phyloP scores from a whole-genome alignment of 2,113 vertebrate species.

The Ptychochromis oligacanthus region DNA sequence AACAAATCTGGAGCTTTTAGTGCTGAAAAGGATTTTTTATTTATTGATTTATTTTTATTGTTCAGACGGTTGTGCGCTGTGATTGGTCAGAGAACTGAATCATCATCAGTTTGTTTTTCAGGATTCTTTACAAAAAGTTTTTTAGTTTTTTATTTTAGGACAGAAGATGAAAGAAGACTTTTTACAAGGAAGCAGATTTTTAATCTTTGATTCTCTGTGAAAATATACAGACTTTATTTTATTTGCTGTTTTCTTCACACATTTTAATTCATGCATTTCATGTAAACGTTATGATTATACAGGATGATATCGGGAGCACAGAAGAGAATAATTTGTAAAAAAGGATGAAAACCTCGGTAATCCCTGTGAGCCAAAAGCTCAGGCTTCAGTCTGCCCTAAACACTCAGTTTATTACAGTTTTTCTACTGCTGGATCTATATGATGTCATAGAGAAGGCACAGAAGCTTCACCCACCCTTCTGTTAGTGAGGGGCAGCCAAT shows the following conservation, averaged over 20 bases:
- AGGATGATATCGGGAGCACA: not conserved
- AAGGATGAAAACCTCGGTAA: accelerated
- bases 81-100: not conserved
- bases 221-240: no score
- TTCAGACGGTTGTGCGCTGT: not conserved
- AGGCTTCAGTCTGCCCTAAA: not conserved
- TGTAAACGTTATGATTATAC: not conserved
- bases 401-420: not conserved
- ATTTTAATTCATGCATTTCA: no score
- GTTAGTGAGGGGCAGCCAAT: not conserved
- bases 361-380: not conserved
- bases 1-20: constrained; percentile 47
- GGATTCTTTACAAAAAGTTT: not conserved
- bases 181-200: no score
- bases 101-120: not conserved
- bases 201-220: no score
- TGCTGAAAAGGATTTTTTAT: not conserved
- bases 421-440: not conserved
- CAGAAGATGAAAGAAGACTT: no score
- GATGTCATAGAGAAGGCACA: not conserved
- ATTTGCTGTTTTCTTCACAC: no score
- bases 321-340: not conserved
- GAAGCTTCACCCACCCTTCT: not conserved
- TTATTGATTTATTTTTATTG: constrained; percentile 4
- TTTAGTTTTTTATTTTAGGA: no score